A percentile compares a stretch with the other conserved stretches of the same genome.
Evolutionary conservation across 1,140 invertebrate species (phyloP).

Genomic region (Drosophila azteca): DNA sequence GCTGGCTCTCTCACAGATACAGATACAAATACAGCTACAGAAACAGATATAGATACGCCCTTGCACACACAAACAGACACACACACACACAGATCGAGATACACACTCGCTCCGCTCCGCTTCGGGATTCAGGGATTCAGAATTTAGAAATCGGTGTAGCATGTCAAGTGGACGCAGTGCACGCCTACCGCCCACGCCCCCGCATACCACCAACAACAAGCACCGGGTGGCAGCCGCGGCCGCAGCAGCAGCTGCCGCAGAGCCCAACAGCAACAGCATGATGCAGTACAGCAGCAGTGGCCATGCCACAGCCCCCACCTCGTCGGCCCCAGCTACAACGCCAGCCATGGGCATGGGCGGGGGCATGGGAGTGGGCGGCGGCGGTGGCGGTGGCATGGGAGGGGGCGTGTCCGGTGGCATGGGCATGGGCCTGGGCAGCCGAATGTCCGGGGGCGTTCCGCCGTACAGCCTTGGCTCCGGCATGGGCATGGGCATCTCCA

Average conservation of each 20-base stretch:
- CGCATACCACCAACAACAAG: constrained; percentile 74
- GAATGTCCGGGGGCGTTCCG: constrained; percentile 22
- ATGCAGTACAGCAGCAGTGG: constrained; percentile 58
- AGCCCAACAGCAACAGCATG: constrained; percentile 81
- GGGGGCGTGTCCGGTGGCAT: constrained; percentile 28
- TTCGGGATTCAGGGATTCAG: neutral
- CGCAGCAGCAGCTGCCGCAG: constrained; percentile 42
- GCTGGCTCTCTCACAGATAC: neutral
- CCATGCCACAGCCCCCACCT: constrained; percentile 38
- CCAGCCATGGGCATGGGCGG: constrained; percentile 39
- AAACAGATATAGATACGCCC: neutral
- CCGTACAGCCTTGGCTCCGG: constrained; percentile 34
- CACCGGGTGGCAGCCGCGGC: constrained; percentile 53
- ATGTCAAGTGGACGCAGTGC: constrained; percentile 84
- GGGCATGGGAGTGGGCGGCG: constrained; percentile 40
- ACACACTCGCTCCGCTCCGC: neutral
- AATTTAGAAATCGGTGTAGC: constrained; percentile 54
- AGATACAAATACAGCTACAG: neutral
- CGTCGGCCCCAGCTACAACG: constrained; percentile 24
- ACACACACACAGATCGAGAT: neutral
- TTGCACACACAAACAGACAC: neutral
- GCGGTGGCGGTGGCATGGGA: constrained; percentile 37
- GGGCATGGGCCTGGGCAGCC: constrained; percentile 18
- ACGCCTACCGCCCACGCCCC: constrained; percentile 81
- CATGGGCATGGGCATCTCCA: constrained; percentile 31